A percentile compares a stretch with the other conserved stretches of the same genome.
Evolutionary conservation across 2,888 invertebrate species (phyloP).

Genomic region (Auanema sp.): DNA sequence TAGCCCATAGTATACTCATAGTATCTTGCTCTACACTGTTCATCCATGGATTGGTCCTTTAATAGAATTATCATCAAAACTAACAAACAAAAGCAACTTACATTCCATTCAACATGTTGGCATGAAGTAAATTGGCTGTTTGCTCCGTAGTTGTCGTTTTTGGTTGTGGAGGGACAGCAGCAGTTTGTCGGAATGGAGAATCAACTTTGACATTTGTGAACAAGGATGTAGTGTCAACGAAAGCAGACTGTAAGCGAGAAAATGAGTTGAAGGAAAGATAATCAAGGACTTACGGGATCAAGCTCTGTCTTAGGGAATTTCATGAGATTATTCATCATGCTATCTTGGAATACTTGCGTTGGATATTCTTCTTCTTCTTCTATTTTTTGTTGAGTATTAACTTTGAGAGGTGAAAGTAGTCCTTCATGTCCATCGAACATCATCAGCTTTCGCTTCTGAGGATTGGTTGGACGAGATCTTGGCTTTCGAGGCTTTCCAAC

Average conservation of each 20-base stretch:
- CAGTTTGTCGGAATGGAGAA: conserved; percentile 31
- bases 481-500: conserved; percentile 49
- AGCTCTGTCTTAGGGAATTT: conserved; percentile 28
- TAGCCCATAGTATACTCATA: conserved; percentile 41
- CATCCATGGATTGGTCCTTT: conserved; percentile 24
- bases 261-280: too few relatives aligned
- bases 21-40: conserved; percentile 32
- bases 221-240: conserved; percentile 25
- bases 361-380: conserved; percentile 40
- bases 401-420: not conserved
- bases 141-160: conserved; percentile 26
- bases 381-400: not conserved
- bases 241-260: conserved; percentile 12
- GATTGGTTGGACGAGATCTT: conserved; percentile 24
- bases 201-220: conserved; percentile 44
- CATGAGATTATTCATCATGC: conserved; percentile 18
- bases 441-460: conserved; percentile 36
- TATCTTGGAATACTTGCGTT: conserved; percentile 24
- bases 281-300: conserved; percentile 14
- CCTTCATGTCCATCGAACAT: conserved; percentile 30
- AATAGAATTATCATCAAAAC: not conserved
- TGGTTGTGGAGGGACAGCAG: conserved; percentile 23
- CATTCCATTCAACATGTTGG: conserved; percentile 31
- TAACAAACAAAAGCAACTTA: conserved; percentile 1
- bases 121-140: conserved; percentile 28